Conservation (phyloP, 1,140 invertebrate species). For the Piezodorus guildinii region DNA sequence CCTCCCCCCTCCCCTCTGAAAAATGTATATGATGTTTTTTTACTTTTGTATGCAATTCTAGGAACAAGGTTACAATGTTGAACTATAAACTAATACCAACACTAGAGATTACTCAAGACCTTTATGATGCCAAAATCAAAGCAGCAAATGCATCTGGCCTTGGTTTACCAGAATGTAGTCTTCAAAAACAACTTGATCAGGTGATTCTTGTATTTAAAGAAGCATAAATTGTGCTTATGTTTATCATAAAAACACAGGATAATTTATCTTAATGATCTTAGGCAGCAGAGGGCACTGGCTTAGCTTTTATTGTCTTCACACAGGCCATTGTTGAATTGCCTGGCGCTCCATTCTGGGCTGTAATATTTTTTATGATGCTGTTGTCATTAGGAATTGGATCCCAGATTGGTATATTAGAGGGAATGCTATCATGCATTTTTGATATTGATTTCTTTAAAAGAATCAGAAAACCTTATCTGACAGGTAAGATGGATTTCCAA, state of each 20-base stretch:
- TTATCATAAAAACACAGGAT: neutral
- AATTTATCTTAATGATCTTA: conserved; percentile 33
- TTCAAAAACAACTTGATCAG: conserved; percentile 57
- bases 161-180: conserved; percentile 41
- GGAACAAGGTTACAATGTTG: too few relatives aligned
- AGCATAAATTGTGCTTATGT: conserved; percentile 12
- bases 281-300: conserved; percentile 85
- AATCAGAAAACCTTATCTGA: conserved; percentile 75
- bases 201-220: conserved; percentile 38
- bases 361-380: conserved; percentile 88
- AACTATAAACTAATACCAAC: too few relatives aligned
- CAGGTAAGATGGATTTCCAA: conserved; percentile 41
- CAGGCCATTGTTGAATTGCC: conserved; percentile 84
- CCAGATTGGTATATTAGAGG: conserved; percentile 84
- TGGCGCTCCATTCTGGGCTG: conserved; percentile 80
- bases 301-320: conserved; percentile 86
- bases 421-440: conserved; percentile 85
- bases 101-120: too few relatives aligned
- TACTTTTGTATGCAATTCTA: too few relatives aligned
- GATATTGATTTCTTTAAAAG: conserved; percentile 82
- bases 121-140: too few relatives aligned
- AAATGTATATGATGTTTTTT: too few relatives aligned
- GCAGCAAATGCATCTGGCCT: too few relatives aligned
- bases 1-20: too few relatives aligned
- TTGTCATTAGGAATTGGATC: conserved; percentile 79